Conservation (phyloP, 2,113 vertebrate genomes). For the Mobula hypostoma region DNA sequence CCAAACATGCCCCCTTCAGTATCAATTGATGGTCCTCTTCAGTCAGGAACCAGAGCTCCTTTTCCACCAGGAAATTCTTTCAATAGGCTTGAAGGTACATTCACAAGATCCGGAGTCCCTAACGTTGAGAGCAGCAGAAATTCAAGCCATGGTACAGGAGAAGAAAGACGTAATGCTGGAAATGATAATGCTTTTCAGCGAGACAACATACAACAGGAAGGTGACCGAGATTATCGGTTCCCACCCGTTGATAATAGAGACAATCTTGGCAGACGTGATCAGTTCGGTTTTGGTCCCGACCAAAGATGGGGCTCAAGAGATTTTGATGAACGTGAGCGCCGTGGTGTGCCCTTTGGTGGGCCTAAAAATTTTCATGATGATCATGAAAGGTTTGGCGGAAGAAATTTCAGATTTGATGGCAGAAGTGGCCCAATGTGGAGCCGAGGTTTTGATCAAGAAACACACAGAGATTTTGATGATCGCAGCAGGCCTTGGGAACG, state of each 20-base stretch:
- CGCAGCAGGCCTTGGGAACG: slow-evolving; percentile 91
- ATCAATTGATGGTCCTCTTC: slow-evolving; percentile 72
- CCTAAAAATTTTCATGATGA: slow-evolving; percentile 84
- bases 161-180: slow-evolving; percentile 68
- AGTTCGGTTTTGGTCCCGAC: slow-evolving; percentile 75
- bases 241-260: slow-evolving; percentile 76
- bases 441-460: slow-evolving; percentile 76
- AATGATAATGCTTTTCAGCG: slow-evolving; percentile 50
- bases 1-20: slow-evolving; percentile 61
- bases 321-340: slow-evolving; percentile 87
- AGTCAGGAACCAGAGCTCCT: slow-evolving; percentile 67
- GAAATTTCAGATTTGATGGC: slow-evolving; percentile 82
- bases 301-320: slow-evolving; percentile 91
- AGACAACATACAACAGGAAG: slow-evolving; percentile 67
- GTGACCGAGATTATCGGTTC: slow-evolving; percentile 95
- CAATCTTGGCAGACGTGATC: slow-evolving; percentile 70
- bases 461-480: slow-evolving; percentile 92
- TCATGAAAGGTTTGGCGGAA: slow-evolving; percentile 64
- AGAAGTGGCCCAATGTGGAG: slow-evolving; percentile 78
- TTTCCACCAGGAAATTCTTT: slow-evolving; percentile 85
- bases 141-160: slow-evolving; percentile 45
- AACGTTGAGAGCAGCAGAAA: slow-evolving; percentile 65
- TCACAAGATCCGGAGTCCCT: slow-evolving; percentile 63
- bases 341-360: slow-evolving; percentile 62
- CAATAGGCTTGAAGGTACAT: slow-evolving; percentile 64